Conservation (phyloP, 2,113 vertebrate species). For the Corythoichthys haematopterus region DNA sequence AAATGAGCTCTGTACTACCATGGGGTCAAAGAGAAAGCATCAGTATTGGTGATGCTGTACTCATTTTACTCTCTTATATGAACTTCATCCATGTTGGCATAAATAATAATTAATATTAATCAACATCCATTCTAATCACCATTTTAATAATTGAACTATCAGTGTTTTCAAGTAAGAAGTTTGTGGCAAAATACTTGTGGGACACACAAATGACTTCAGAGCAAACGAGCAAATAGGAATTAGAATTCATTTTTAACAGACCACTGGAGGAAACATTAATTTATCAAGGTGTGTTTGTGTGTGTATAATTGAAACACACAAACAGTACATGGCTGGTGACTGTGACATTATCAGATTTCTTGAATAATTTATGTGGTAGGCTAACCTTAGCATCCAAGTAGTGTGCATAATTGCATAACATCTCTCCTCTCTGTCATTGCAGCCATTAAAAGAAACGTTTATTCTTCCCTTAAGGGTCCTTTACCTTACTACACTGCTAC, state of each 20-base stretch:
- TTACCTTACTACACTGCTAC: neutral
- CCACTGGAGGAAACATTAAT: slow-evolving; percentile 14
- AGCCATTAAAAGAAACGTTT: slow-evolving; percentile 53
- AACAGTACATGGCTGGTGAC: slow-evolving; percentile 9
- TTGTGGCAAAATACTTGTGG: neutral
- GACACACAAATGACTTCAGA: neutral
- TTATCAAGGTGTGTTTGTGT: slow-evolving; percentile 15
- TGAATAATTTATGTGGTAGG: slow-evolving; percentile 51
- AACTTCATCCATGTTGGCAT: slow-evolving; percentile 13
- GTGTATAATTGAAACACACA: slow-evolving; percentile 16
- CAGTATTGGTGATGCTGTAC: slow-evolving; percentile 1
- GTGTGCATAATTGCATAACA: slow-evolving; percentile 53
- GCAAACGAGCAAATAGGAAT: slow-evolving; percentile 35
- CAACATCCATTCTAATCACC: slow-evolving; percentile 42
- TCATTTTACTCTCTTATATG: neutral
- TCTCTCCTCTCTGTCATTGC: slow-evolving; percentile 45
- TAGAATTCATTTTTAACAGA: slow-evolving; percentile 29
- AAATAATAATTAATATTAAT: slow-evolving; percentile 30
- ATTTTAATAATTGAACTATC: slow-evolving; percentile 44
- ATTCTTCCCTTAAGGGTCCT: slow-evolving; percentile 22
- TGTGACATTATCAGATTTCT: slow-evolving; percentile 49
- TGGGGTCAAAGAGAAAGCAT: slow-evolving; percentile 2
- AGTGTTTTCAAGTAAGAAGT: slow-evolving; percentile 20
- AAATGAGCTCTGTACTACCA: neutral
- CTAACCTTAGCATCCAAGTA: slow-evolving; percentile 34